Evolutionary conservation across 2,113 vertebrate species (phyloP).

Genomic region (Limnothrissa miodon): DNA sequence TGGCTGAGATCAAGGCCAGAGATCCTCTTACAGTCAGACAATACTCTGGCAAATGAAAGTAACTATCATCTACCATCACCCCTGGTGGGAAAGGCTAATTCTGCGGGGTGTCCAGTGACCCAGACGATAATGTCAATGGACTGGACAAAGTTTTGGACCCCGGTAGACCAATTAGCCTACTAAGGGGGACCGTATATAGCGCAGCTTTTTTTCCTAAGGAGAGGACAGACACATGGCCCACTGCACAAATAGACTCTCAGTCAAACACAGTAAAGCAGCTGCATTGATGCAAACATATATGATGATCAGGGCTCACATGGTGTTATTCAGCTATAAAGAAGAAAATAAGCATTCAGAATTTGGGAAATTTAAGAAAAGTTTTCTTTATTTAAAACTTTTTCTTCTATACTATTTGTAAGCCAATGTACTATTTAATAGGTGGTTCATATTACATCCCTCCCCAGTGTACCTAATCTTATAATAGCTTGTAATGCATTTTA

Average conservation of each 20-base stretch:
- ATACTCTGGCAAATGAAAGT: background rate
- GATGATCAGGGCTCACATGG: background rate
- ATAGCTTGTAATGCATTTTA: no score
- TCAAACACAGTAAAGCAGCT: background rate
- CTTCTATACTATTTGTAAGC: no score
- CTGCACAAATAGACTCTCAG: background rate
- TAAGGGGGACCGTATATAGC: background rate
- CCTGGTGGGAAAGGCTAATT: background rate
- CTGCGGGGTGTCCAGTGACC: constrained; percentile 6
- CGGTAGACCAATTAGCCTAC: background rate
- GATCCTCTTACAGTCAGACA: background rate
- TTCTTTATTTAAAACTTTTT: background rate
- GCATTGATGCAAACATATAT: background rate
- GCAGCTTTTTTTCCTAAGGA: background rate
- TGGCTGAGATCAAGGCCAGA: background rate
- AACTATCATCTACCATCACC: background rate
- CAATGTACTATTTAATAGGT: no score
- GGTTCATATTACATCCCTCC: no score
- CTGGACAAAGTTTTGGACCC: background rate
- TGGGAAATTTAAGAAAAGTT: background rate
- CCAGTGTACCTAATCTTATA: no score
- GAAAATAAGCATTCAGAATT: background rate
- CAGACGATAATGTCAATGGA: background rate
- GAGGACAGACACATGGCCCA: background rate
- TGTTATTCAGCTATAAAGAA: background rate